Evolutionary conservation across 2,113 vertebrate species (phyloP).

Genomic region (Polypterus bichir): DNA sequence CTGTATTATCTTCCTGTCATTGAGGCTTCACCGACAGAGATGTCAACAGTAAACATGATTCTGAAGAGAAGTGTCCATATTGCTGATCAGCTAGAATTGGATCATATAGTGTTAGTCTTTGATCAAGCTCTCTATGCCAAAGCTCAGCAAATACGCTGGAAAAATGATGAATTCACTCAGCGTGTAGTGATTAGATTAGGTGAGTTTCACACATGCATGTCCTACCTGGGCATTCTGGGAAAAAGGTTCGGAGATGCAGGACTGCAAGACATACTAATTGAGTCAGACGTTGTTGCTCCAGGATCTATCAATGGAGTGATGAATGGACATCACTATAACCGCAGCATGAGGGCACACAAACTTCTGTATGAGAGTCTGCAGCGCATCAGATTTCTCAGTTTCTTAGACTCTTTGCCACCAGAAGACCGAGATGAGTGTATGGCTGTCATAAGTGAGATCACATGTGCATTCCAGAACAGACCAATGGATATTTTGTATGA

Average conservation of each 20-base stretch:
- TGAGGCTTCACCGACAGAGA: slow-evolving; percentile 8
- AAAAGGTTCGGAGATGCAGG: slow-evolving; percentile 9
- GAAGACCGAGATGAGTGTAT: no score
- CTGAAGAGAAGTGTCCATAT: neutral
- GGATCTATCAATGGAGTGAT: no score
- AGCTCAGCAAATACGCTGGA: slow-evolving; percentile 1
- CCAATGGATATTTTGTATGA: no score
- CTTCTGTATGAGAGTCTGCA: no score
- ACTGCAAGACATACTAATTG: slow-evolving; percentile 3
- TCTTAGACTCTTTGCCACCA: no score
- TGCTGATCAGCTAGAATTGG: neutral
- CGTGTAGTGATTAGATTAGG: neutral
- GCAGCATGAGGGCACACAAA: no score
- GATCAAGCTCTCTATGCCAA: slow-evolving; percentile 3
- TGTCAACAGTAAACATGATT: neutral
- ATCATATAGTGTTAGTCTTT: neutral
- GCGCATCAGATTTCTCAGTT: no score
- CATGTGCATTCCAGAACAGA: no score
- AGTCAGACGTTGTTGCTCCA: no score
- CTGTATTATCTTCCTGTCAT: slow-evolving; percentile 16
- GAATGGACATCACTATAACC: no score
- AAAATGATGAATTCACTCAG: neutral
- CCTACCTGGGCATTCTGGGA: slow-evolving; percentile 1
- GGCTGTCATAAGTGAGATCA: no score
- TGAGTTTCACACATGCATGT: slow-evolving; percentile 13